Evolutionary conservation across 2,113 vertebrate genomes (phyloP).

Genomic region (Haplotaxodon microlepis): DNA sequence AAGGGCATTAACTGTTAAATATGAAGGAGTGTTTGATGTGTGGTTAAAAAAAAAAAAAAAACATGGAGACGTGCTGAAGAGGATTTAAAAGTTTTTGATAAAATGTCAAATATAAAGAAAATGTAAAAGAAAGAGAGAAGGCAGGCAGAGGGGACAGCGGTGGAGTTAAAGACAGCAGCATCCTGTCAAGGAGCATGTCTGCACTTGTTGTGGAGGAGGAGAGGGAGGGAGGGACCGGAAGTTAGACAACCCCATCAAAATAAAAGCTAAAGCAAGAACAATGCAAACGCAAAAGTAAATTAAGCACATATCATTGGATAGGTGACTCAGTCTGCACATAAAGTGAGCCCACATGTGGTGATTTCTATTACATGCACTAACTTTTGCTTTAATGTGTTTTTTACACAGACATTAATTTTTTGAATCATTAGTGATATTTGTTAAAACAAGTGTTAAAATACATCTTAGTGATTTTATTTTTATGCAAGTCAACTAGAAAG

Average conservation of each 20-base stretch:
- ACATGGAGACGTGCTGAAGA: not conserved
- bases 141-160: not conserved
- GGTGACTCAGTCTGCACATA: not conserved
- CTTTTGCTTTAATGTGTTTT: not conserved
- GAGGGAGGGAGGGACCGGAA: not conserved
- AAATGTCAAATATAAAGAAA: not conserved
- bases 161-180: not conserved
- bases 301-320: not conserved
- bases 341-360: not conserved
- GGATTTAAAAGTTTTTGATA: not conserved
- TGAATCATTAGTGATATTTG: not conserved
- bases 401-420: not conserved
- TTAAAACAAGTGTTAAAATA: not conserved
- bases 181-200: constrained; percentile 53
- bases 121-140: too few species aligned
- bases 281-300: not conserved
- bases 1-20: not conserved
- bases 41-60: not conserved
- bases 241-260: not conserved
- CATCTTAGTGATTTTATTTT: not conserved
- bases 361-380: not conserved
- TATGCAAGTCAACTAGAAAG: not conserved
- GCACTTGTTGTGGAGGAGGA: constrained; percentile 55
- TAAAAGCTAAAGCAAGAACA: constrained; percentile 6
- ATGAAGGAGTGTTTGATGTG: not conserved